Evolutionary conservation across 2,797 vertebrate species (phyloP), one percentile per base, ranked within the genome.

Genomic region (Bovichtus variegatus): DNA sequence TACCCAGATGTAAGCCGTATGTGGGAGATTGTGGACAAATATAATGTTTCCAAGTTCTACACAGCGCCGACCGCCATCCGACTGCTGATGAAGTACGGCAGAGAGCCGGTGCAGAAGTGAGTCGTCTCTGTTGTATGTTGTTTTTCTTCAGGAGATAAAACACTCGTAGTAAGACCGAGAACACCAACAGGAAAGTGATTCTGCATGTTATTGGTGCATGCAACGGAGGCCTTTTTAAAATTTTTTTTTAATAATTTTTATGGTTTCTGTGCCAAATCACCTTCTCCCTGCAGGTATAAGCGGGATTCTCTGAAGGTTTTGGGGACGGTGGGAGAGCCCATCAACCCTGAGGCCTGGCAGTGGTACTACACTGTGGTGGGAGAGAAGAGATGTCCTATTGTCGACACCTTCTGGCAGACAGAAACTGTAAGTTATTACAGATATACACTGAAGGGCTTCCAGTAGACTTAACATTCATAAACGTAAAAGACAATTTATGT

Each of bases 361-460:
- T 99, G 98, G 98, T 99, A 97, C 94, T 96, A 98, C 91, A 93
- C 2, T 0, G 97, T 99, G 79, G 97, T 99, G 78, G 98, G 98
- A 41, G 97, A 97, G 27, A 95, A 95, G 86, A 93, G 94, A 76
- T 99, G 98, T 82, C 96, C 98, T 3, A 93, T 99, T 0, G 98
- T 99, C 47, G 98, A 99, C 92, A 99, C 98, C 0, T 99, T 99
- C 94, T 99, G 98, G 98, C 98, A 99, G 92, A 99, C 98, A 0
- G 98, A 99, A 90, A 99, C 97, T 0, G 98, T 98, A 67, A 76
- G 87, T 53, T 10, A 19, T 11, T 3, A 34, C 34, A 34, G 6
- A 9, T 34, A 34, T 9, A 7, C 31, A 34, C 31, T 34, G 34
- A 34, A 6, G 34, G 31, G 31, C 31, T 6, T 34, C 31, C 8